Evolutionary conservation across 2,797 vertebrate species (phyloP), one percentile per base, ranked within the genome.

Genomic region (Pygocentrus nattereri): DNA sequence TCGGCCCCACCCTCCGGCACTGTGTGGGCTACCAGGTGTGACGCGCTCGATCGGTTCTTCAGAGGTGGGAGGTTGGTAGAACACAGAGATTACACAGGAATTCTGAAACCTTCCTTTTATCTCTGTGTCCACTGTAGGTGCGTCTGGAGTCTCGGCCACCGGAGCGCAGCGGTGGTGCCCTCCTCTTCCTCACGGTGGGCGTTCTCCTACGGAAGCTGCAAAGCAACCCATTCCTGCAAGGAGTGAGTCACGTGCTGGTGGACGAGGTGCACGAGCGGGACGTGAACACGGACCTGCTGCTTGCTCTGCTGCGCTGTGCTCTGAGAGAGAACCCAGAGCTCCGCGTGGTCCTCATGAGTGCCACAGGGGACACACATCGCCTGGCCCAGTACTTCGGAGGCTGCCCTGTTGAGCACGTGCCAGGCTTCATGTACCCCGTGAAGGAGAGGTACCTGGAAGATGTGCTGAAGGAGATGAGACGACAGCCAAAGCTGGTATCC

Each of bases 211-310:
- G 92, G 79, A 99, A 99, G 91, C 93, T 99, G 81, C 97, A 97
- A 93, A 93, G 96, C 0, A 99, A 99, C 88, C 95, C 96, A 2
- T 86, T 88, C 49, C 93, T 99, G 84, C 93, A 89, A 88, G 98
- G 98, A 0, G 92, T 99, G 87, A 99, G 97, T 90, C 98, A 99
- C 0, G 96, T 99, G 15, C 90, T 99, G 0, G 97, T 99, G 74
- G 98, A 99, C 0, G 98, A 99, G 92, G 98, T 99, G 52, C 98
- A 99, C 0, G 98, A 99, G 91, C 90, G 98, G 3, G 97, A 99
- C 0, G 93, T 99, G 61, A 98, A 99, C 95, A 99, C 98, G 0
- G 98, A 99, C 92, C 95, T 99, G 91, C 95, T 99, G 86, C 94
- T 99, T 80, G 98, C 97, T 21, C 92, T 99, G 86, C 94, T 99